phyloP scores from a whole-genome alignment of 2,113 vertebrate species.

The Opisthocomus hoazin region DNA sequence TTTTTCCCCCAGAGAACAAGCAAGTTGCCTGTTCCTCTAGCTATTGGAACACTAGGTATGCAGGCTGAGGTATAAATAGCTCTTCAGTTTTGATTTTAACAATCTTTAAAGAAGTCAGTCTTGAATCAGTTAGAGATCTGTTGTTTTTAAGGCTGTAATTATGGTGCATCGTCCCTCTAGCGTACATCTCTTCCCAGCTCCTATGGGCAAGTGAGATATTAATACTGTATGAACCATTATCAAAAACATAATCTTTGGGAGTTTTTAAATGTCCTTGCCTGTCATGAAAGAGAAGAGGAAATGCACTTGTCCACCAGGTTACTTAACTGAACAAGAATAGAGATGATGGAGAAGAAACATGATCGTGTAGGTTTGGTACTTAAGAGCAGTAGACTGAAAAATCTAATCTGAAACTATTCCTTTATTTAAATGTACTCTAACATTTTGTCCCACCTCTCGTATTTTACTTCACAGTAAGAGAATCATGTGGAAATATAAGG shows the following conservation, averaged over 20 bases:
- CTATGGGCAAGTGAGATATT: neutral
- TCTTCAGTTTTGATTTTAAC: neutral
- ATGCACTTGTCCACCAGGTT: neutral
- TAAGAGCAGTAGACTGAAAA: neutral
- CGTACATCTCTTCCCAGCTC: neutral
- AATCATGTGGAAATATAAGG: slow-evolving; percentile 80
- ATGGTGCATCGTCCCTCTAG: fast-evolving
- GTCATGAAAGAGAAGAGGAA: neutral
- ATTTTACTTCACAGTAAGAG: slow-evolving; percentile 73
- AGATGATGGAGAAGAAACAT: neutral
- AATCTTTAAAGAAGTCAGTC: neutral
- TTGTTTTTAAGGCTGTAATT: neutral
- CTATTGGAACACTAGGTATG: neutral
- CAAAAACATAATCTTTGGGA: neutral
- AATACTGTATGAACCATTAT: neutral
- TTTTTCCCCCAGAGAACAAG: neutral
- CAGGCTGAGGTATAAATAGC: neutral
- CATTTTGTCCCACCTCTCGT: neutral
- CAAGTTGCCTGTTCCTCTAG: neutral
- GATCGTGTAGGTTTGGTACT: neutral
- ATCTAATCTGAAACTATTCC: neutral
- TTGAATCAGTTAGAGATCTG: neutral
- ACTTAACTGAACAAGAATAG: neutral
- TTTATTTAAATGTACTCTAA: neutral
- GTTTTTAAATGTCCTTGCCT: neutral